phyloP scores from a whole-genome alignment of 2,888 invertebrate species.

The Orthosia cruda region DNA sequence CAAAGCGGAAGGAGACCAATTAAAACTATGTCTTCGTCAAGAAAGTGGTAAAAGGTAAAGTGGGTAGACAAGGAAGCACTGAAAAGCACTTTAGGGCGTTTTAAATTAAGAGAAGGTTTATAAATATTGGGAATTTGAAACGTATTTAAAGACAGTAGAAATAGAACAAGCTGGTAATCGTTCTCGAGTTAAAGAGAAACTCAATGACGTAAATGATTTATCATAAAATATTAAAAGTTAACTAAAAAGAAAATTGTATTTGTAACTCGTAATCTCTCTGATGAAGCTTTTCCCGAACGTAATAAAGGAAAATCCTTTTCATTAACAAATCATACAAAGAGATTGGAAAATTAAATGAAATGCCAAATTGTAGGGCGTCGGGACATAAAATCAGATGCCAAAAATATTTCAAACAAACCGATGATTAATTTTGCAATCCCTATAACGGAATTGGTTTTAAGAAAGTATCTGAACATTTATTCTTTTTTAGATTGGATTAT shows the following conservation, averaged over 20 bases:
- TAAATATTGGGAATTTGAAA: slow-evolving; percentile 76
- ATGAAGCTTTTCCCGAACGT: background rate
- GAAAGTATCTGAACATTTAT: too few relatives aligned
- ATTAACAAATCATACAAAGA: slow-evolving; percentile 25
- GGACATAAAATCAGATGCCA: too few relatives aligned
- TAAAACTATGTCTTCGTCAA: slow-evolving; percentile 86
- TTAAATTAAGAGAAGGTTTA: slow-evolving; percentile 79
- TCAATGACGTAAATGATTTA: slow-evolving; percentile 51
- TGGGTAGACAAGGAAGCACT: slow-evolving; percentile 77
- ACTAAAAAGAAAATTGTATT: slow-evolving; percentile 41
- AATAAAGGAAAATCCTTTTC: slow-evolving; percentile 25
- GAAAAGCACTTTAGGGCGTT: slow-evolving; percentile 81
- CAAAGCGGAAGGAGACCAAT: slow-evolving; percentile 85
- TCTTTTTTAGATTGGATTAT: too few relatives aligned
- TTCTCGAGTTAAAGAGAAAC: slow-evolving; percentile 69
- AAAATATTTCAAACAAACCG: too few relatives aligned
- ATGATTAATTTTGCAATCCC: too few relatives aligned
- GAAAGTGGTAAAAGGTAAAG: slow-evolving; percentile 79
- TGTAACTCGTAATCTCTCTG: slow-evolving; percentile 11
- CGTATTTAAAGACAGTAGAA: slow-evolving; percentile 67
- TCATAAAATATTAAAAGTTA: slow-evolving; percentile 47
- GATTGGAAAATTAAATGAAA: too few relatives aligned
- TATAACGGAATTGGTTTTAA: too few relatives aligned
- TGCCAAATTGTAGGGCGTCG: too few relatives aligned
- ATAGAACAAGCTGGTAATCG: slow-evolving; percentile 56